Evolutionary conservation across 2,113 vertebrate species (phyloP).

Genomic region (Thermophis baileyi): DNA sequence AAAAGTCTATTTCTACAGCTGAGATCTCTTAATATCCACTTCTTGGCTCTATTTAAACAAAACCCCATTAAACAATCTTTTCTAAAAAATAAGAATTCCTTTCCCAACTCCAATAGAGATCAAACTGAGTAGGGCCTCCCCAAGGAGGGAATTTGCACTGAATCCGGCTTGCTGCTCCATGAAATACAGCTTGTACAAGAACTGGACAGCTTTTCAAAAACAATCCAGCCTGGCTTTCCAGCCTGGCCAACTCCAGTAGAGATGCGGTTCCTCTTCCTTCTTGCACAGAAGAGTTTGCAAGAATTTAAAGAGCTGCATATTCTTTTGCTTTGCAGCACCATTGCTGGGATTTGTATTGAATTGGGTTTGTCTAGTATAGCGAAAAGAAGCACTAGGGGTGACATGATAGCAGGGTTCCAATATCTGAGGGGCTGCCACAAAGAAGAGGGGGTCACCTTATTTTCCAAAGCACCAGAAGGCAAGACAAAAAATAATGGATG

Average conservation of each 20-base stretch:
- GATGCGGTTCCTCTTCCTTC: background rate
- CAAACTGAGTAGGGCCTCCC: rapidly evolving
- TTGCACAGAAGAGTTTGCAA: background rate
- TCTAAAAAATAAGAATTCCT: conserved; percentile 66
- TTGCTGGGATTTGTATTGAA: background rate
- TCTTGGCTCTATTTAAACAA: conserved; percentile 63
- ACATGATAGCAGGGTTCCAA: no score
- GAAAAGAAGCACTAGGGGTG: no score
- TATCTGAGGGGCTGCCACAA: no score
- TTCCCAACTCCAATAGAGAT: conserved; percentile 42
- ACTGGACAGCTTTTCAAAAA: background rate
- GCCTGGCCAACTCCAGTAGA: background rate
- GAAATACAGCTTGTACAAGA: background rate
- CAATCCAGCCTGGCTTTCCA: background rate
- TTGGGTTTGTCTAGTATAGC: background rate
- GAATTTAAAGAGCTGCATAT: background rate
- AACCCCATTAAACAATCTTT: conserved; percentile 69
- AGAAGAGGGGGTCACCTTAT: no score
- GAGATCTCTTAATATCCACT: conserved; percentile 69
- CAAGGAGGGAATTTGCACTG: rapidly evolving
- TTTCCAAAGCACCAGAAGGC: no score
- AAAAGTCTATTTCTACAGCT: conserved; percentile 74
- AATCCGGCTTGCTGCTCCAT: background rate
- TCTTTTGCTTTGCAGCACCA: background rate
- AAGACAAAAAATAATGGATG: no score